Conservation (phyloP, 2,888 invertebrate genomes). For the Philonicus albiceps region DNA sequence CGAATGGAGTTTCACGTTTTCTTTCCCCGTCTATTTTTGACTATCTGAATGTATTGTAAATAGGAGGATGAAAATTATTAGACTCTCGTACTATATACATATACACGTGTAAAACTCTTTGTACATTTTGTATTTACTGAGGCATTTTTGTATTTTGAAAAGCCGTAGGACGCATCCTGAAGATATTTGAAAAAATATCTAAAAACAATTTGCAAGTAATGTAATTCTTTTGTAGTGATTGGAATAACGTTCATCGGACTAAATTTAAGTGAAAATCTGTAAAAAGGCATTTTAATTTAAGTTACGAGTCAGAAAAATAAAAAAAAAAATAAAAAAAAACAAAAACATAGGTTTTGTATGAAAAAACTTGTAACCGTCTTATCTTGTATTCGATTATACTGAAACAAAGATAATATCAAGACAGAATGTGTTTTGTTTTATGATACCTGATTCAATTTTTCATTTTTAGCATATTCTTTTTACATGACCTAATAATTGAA, state of each 20-base stretch:
- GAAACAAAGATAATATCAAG: conserved; percentile 7
- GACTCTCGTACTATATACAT: conserved; percentile 23
- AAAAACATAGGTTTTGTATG: conserved; percentile 34
- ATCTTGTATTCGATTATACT: conserved; percentile 35
- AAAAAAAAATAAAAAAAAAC: background rate
- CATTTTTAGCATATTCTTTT: too few species aligned
- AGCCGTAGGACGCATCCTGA: background rate
- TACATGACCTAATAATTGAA: too few species aligned
- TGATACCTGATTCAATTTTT: background rate
- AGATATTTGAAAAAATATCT: background rate
- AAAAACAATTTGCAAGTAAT: background rate
- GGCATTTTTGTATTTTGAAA: conserved; percentile 26
- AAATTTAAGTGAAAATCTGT: background rate
- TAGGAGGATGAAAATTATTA: background rate
- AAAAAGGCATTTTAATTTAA: background rate
- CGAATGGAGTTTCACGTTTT: background rate
- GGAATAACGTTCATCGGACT: background rate
- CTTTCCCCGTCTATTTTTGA: conserved; percentile 12
- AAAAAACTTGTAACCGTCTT: conserved; percentile 34
- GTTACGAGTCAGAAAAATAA: background rate
- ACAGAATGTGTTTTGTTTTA: background rate
- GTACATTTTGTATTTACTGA: conserved; percentile 39
- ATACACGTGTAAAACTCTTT: conserved; percentile 29
- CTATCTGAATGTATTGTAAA: conserved; percentile 24
- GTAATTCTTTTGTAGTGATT: background rate